phyloP scores from a whole-genome alignment of 1,140 invertebrate species.

The Yoshiicerus persimilis region DNA sequence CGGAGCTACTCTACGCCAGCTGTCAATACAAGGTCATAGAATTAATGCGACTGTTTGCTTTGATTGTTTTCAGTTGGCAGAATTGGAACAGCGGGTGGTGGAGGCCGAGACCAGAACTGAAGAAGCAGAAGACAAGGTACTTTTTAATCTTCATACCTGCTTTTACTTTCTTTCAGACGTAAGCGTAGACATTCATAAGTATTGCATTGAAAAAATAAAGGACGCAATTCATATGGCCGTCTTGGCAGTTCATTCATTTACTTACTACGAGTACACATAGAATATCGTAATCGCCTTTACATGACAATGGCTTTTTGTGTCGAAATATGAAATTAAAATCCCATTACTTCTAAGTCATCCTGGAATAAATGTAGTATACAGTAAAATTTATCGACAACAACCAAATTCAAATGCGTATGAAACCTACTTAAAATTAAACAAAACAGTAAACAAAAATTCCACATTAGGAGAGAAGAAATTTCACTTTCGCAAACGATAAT shows the following conservation, averaged over 20 bases:
- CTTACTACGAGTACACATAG: too few relatives aligned
- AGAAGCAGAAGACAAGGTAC: constrained; percentile 90
- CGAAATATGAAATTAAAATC: too few relatives aligned
- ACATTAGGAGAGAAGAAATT: neutral
- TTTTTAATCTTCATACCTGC: constrained; percentile 30
- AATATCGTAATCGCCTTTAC: too few relatives aligned
- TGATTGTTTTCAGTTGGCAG: constrained; percentile 78
- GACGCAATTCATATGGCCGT: neutral
- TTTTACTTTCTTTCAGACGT: neutral
- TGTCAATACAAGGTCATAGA: neutral
- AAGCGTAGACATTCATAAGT: neutral
- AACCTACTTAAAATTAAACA: too few relatives aligned
- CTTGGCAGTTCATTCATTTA: neutral
- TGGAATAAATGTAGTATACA: too few relatives aligned
- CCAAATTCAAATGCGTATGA: too few relatives aligned
- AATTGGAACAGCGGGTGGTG: constrained; percentile 84
- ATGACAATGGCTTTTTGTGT: too few relatives aligned
- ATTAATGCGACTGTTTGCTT: constrained; percentile 50
- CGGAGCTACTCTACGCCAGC: neutral
- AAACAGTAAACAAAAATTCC: too few relatives aligned
- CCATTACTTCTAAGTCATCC: too few relatives aligned
- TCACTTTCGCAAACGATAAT: neutral
- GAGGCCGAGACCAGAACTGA: constrained; percentile 85
- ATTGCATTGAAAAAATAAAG: neutral
- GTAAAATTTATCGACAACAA: too few relatives aligned